Evolutionary conservation across 1,140 invertebrate species (phyloP).

Genomic region (Pygmarrhopalites habei): DNA sequence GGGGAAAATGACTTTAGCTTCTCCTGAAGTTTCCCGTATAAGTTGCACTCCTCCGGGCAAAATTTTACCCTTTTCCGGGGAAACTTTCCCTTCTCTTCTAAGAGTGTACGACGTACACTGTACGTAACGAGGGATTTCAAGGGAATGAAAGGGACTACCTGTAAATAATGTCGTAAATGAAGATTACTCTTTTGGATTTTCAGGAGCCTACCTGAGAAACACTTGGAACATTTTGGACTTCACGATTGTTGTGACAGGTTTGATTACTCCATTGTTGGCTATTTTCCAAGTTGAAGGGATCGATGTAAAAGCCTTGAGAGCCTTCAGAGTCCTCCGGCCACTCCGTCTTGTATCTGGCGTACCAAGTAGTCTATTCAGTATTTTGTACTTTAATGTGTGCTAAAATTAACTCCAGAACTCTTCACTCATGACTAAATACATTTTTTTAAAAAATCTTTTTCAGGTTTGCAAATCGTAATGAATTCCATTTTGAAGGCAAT

Average conservation of each 20-base stretch:
- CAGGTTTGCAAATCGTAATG: slow-evolving; percentile 97
- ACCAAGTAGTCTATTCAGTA: slow-evolving; percentile 56
- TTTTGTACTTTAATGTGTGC: neutral
- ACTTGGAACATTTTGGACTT: slow-evolving; percentile 62
- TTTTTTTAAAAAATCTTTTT: slow-evolving; percentile 4
- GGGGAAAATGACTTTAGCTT: too few species aligned
- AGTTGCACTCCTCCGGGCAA: too few species aligned
- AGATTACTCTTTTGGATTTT: too few species aligned
- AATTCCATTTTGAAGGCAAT: slow-evolving; percentile 61
- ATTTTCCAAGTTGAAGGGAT: slow-evolving; percentile 47
- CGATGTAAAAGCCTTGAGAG: slow-evolving; percentile 57
- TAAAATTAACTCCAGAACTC: neutral
- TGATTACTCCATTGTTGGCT: slow-evolving; percentile 20
- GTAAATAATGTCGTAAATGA: too few species aligned
- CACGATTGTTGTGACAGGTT: slow-evolving; percentile 61
- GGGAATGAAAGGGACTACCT: too few species aligned
- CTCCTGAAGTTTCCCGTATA: too few species aligned
- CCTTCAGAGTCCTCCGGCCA: slow-evolving; percentile 56
- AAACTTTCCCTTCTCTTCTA: too few species aligned
- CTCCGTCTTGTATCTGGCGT: slow-evolving; percentile 59
- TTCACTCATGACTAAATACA: too few species aligned
- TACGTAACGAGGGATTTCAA: too few species aligned
- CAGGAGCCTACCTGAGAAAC: slow-evolving; percentile 57
- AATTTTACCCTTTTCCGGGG: too few species aligned
- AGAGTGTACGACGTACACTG: too few species aligned